Percentiles rank a stretch among this genome's conserved stretches.
Evolutionary conservation across 2,113 vertebrate genomes (phyloP).

Genomic region (Megaceryle torquata): DNA sequence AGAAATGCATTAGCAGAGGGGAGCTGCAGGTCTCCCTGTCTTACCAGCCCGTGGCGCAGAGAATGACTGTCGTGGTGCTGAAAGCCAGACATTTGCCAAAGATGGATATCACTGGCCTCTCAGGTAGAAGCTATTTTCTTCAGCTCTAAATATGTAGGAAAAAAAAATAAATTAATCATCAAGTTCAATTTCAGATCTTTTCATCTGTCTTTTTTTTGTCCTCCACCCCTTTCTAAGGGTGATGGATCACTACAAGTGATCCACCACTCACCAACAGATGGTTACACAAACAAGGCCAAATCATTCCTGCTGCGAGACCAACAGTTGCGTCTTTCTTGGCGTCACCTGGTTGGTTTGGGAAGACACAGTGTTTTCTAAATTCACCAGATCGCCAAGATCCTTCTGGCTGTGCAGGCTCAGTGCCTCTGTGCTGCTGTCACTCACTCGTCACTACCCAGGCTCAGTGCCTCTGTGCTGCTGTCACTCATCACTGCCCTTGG

Average conservation of each 20-base stretch:
- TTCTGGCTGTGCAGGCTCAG: not conserved
- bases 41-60: conserved; percentile 93
- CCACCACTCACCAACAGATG: rapidly evolving
- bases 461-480: not conserved
- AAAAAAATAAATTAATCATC: not conserved
- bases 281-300: not conserved
- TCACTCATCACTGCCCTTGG: rapidly evolving
- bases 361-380: not conserved
- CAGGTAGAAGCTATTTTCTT: conserved; percentile 92
- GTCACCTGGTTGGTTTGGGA: rapidly evolving
- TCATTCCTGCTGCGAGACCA: not conserved
- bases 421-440: not conserved
- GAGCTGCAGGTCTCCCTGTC: conserved; percentile 94
- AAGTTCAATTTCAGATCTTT: not conserved
- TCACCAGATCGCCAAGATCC: not conserved
- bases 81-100: conserved; percentile 94
- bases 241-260: rapidly evolving
- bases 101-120: conserved; percentile 96
- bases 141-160: not conserved
- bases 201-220: not conserved
- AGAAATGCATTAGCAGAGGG: conserved; percentile 88
- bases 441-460: not conserved
- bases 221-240: not conserved
- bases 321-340: not conserved
- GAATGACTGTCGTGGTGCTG: conserved; percentile 95